Evolutionary conservation across 1,140 invertebrate genomes (phyloP), one percentile per base, ranked within the genome.

Genomic region (Aphelenchoides fujianensis): DNA sequence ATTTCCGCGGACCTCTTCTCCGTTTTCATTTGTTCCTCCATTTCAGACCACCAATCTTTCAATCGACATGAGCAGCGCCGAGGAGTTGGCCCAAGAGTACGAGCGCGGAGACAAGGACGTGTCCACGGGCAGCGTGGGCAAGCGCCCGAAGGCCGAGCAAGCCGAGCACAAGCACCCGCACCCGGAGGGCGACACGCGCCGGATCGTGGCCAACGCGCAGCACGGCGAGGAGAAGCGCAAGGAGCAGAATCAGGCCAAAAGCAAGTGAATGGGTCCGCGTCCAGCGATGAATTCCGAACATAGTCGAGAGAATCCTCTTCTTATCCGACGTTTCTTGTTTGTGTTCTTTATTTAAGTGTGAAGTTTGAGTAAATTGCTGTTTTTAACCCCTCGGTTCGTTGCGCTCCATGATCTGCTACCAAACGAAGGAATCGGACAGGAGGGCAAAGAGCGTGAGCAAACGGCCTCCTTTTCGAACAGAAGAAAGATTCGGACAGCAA

Each of bases 171-270:
- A 77, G 53, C 75, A 77, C 57, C 12, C 73, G 23, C 75, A 77
- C 52, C 75, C 75, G 2, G 76, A 79, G 62, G 77, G 77, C 28
- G 74, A 77, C 64, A 79, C 77, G n/a, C 73, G 77, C 32, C 70
- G 68, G 34, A 79, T 78, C 31, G 74, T 77, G 37, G 59, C 66
- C 5, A 74, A 77, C 34, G 75, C 75, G 30, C 32, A 77, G 35
- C 34, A 78, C 5, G 74, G 74, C 35, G 74, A 76, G 48, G 71
- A 76, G 74, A 76, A 76, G 70, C 74, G 74, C 61, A 76, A 74
- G 59, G 75, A 76, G 61, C 35, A 76, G 75, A 63, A 74, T 48
- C 30, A 27, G 36, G 41, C 12, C 12, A 48, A 48, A 48, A 48
- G 23, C 41, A 48, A 48, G 41, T 48, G 23, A 48, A 48, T 48